These are phyloP conservation scores for Pimpla rufipes DNA, from an alignment of 2,888 invertebrate genomes.

Conservation along the genomic window DNA sequence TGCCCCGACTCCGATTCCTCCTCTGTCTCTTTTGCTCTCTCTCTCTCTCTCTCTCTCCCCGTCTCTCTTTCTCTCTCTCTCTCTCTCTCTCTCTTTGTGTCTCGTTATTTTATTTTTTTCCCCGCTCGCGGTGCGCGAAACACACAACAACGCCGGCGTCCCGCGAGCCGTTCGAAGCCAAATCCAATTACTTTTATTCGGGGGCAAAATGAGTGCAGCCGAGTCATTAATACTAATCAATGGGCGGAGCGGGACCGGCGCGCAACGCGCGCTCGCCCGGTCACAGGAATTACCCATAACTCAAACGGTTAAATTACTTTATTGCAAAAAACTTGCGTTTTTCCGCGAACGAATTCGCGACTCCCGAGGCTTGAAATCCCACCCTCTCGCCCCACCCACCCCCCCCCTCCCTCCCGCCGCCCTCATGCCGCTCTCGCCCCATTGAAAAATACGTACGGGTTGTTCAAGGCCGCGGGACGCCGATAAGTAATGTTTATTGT, in stretches of 20 bases:
- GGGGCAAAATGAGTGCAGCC: constrained; percentile 85
- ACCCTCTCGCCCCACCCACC: too few species aligned
- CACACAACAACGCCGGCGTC: constrained; percentile 68
- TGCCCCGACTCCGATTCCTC: constrained; percentile 30
- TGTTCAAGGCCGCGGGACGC: constrained; percentile 82
- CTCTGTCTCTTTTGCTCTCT: constrained; percentile 21
- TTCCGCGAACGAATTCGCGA: constrained; percentile 70
- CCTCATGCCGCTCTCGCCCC: constrained; percentile 66
- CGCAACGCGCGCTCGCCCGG: constrained; percentile 63
- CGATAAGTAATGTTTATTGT: constrained; percentile 86
- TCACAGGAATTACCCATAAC: constrained; percentile 84
- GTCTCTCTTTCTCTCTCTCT: constrained; percentile 34
- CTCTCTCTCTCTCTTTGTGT: constrained; percentile 11
- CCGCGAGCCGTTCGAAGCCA: constrained; percentile 82
- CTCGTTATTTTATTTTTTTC: constrained; percentile 45
- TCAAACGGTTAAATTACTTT: constrained; percentile 85
- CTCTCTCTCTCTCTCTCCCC: constrained; percentile 7
- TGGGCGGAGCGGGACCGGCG: constrained; percentile 75
- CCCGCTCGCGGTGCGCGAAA: constrained; percentile 19
- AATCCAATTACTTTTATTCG: constrained; percentile 86
- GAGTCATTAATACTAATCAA: constrained; percentile 86
- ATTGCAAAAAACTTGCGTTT: constrained; percentile 84
- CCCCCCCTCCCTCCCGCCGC: background rate
- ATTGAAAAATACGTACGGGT: constrained; percentile 72
- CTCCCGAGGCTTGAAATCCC: too few species aligned